Conservation (phyloP, 2,113 vertebrate genomes). For the Campylorhamphus procurvoides region DNA sequence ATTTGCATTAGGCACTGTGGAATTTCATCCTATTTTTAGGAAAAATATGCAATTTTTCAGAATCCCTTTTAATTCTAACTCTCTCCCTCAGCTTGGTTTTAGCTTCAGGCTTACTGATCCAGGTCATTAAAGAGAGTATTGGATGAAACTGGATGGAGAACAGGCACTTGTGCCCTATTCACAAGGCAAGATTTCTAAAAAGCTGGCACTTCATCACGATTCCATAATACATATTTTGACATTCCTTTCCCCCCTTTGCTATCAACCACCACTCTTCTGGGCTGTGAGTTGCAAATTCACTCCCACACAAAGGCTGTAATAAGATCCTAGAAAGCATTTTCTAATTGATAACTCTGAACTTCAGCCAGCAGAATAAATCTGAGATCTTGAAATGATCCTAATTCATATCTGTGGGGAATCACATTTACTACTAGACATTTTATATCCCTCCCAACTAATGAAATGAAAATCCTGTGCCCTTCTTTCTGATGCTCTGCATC, state of each 20-base stretch:
- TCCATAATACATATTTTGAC: not conserved
- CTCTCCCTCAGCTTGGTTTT: not conserved
- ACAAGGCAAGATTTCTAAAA: not conserved
- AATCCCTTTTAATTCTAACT: not conserved
- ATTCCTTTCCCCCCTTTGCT: not conserved
- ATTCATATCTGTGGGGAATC: not conserved
- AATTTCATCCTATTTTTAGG: not conserved
- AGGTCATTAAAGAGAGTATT: not conserved
- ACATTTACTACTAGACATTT: not conserved
- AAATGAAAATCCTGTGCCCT: not conserved
- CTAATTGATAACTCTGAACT: conserved; percentile 2
- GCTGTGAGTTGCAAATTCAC: not conserved
- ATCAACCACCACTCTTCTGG: not conserved
- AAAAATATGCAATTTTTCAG: not conserved
- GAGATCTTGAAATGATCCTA: not conserved
- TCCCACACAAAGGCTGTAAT: not conserved
- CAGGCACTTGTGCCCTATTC: not conserved
- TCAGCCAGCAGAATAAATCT: not conserved
- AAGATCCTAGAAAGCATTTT: not conserved
- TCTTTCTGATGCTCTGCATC: not conserved
- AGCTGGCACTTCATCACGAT: not conserved
- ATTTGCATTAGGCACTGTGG: not conserved
- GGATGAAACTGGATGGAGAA: not conserved
- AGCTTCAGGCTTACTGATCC: not conserved
- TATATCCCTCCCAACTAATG: not conserved